phyloP scores from a whole-genome alignment of 2,888 invertebrate species.

The Antheraea yamamai region DNA sequence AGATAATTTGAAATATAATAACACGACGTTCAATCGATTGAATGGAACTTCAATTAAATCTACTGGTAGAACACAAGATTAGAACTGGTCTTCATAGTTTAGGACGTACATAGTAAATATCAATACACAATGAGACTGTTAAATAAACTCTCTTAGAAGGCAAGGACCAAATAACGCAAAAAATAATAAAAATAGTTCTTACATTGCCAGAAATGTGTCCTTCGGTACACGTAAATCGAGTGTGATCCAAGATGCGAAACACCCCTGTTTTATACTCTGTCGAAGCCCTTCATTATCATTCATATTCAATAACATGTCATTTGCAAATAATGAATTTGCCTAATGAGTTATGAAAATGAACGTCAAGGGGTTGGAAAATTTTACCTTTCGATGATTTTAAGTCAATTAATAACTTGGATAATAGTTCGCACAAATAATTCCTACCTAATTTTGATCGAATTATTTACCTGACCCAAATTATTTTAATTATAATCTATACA shows the following conservation, averaged over 20 bases:
- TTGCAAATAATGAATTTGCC: constrained; percentile 12
- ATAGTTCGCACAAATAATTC: not conserved
- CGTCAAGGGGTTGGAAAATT: constrained; percentile 3
- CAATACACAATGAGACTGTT: too few species aligned
- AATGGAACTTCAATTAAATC: too few species aligned
- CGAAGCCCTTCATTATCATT: constrained; percentile 36
- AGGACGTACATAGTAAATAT: too few species aligned
- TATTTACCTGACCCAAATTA: not conserved
- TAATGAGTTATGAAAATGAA: constrained; percentile 15
- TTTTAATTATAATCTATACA: not conserved
- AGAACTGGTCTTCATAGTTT: too few species aligned
- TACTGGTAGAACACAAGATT: too few species aligned
- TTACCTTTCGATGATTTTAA: not conserved
- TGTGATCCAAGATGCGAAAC: constrained; percentile 36
- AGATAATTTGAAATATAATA: too few species aligned
- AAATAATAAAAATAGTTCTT: constrained; percentile 18
- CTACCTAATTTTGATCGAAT: not conserved
- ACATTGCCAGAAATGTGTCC: constrained; percentile 31
- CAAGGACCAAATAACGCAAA: too few species aligned
- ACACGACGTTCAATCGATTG: too few species aligned
- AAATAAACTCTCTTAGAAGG: too few species aligned
- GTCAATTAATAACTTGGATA: not conserved
- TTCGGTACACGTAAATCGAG: constrained; percentile 32
- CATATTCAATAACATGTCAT: constrained; percentile 61
- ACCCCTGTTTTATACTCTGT: constrained; percentile 3